Percentiles rank a stretch among this genome's conserved stretches.
Conservation (phyloP, 1,140 invertebrate genomes). For the Gonatopus flavifemur region DNA sequence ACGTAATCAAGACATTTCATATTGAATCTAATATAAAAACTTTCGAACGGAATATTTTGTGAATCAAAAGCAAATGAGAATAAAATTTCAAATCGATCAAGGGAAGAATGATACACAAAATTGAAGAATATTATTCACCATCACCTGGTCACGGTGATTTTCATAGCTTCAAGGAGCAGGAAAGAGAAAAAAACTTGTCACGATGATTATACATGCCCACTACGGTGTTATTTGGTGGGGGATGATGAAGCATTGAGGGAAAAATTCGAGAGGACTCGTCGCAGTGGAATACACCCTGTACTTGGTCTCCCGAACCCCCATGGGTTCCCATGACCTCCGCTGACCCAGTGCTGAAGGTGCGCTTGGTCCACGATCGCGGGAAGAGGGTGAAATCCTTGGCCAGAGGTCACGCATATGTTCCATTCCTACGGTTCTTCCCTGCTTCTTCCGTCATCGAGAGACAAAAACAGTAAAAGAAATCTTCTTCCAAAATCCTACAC, state of each 20-base stretch:
- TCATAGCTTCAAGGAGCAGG: slow-evolving; percentile 14
- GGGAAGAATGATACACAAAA: too few species aligned
- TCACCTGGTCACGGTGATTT: slow-evolving; percentile 36
- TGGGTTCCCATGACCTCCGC: slow-evolving; percentile 54
- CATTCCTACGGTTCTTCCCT: background rate
- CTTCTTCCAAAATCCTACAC: too few species aligned
- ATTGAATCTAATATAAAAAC: too few species aligned
- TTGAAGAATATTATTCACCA: too few species aligned
- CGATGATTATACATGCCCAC: slow-evolving; percentile 1
- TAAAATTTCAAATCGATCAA: too few species aligned
- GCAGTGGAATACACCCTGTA: slow-evolving; percentile 1
- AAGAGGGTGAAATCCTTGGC: slow-evolving; percentile 27
- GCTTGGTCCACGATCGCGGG: slow-evolving; percentile 16
- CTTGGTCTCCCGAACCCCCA: slow-evolving; percentile 44
- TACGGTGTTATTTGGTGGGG: too few species aligned
- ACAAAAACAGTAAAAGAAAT: background rate
- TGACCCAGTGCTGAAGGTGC: slow-evolving; percentile 38
- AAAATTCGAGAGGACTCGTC: background rate
- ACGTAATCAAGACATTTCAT: too few species aligned
- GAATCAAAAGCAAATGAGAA: too few species aligned
- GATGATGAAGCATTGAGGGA: background rate
- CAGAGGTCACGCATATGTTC: slow-evolving; percentile 50
- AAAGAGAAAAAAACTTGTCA: slow-evolving; percentile 36
- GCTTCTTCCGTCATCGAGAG: background rate
- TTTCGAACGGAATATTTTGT: too few species aligned